Conservation (phyloP, 1,140 invertebrate genomes). For the Euwallacea fornicatus region DNA sequence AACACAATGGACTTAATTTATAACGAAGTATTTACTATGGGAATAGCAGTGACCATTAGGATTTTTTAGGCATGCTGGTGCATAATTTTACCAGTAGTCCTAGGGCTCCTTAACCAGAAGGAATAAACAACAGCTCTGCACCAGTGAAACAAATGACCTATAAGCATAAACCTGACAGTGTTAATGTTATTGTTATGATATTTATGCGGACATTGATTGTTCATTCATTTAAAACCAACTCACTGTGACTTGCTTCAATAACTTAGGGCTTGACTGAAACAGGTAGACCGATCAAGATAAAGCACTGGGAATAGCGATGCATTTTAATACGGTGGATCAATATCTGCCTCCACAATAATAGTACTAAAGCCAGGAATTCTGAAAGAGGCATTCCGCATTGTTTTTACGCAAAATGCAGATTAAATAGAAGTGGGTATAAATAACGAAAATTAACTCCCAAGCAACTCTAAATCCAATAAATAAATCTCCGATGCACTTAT, state of each 20-base stretch:
- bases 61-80: background rate
- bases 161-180: constrained; percentile 27
- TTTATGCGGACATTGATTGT: constrained; percentile 23
- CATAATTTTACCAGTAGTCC: background rate
- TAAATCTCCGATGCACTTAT: background rate
- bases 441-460: background rate
- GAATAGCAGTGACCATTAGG: constrained; percentile 2
- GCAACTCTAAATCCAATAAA: background rate
- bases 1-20: constrained; percentile 34
- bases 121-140: constrained; percentile 26
- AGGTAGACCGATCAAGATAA: constrained; percentile 29
- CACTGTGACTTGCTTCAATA: constrained; percentile 15
- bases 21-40: constrained; percentile 22
- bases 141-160: constrained; percentile 28
- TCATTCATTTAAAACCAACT: constrained; percentile 25
- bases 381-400: too few relatives aligned
- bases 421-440: background rate
- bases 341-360: background rate
- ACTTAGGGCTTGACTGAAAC: constrained; percentile 26
- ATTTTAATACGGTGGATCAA: constrained; percentile 23
- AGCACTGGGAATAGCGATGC: constrained; percentile 17
- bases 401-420: too few relatives aligned
- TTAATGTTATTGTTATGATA: constrained; percentile 37
- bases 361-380: too few relatives aligned
- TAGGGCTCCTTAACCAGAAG: too few relatives aligned